Conservation (phyloP, 2,888 invertebrate genomes). For the Temnothorax rugatulus region DNA sequence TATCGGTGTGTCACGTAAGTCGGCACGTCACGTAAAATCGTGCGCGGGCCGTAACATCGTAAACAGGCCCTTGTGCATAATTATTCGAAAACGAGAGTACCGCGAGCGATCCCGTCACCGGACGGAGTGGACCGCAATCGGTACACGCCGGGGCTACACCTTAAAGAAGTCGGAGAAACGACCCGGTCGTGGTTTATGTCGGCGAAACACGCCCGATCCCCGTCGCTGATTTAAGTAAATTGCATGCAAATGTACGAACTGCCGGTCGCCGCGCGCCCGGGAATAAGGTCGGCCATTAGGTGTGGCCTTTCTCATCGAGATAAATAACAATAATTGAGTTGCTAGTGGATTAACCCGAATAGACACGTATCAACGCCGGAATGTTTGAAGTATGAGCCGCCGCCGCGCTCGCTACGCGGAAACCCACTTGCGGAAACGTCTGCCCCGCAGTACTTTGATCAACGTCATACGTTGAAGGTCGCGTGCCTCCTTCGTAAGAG, state of each 20-base stretch:
- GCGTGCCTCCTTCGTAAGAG: conserved; percentile 13
- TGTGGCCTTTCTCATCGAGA: conserved; percentile 61
- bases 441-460: conserved; percentile 36
- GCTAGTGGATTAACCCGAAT: conserved; percentile 63
- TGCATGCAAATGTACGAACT: conserved; percentile 77
- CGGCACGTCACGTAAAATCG: neutral
- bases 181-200: conserved; percentile 72
- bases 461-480: conserved; percentile 41
- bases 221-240: conserved; percentile 77
- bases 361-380: conserved; percentile 63
- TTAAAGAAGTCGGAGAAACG: conserved; percentile 64
- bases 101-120: conserved; percentile 72
- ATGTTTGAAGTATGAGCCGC: conserved; percentile 49
- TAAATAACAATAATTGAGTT: conserved; percentile 74
- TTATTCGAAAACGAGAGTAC: conserved; percentile 70
- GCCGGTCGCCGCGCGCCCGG: conserved; percentile 69
- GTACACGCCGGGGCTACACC: conserved; percentile 67
- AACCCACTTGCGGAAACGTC: conserved; percentile 49
- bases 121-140: conserved; percentile 38
- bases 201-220: conserved; percentile 69
- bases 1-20: neutral
- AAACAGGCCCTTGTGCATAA: conserved; percentile 58
- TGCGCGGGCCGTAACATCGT: neutral
- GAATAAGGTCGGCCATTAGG: conserved; percentile 75
- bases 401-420: conserved; percentile 54